Conservation (phyloP, 2,888 invertebrate genomes). For the Cheilosia impressa region DNA sequence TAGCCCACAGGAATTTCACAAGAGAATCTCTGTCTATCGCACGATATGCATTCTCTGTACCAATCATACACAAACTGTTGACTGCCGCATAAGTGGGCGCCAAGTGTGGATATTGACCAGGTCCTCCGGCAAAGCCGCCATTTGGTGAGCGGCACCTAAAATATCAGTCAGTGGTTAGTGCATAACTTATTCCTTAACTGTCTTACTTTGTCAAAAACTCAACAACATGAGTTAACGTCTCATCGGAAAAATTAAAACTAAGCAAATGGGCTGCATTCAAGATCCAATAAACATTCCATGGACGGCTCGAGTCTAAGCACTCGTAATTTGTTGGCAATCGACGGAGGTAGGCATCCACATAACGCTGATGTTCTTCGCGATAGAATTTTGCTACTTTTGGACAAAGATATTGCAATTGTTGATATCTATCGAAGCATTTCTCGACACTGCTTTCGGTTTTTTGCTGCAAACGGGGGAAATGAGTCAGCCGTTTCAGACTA, state of each 20-base stretch:
- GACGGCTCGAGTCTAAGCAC: conserved; percentile 96
- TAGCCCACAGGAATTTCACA: conserved; percentile 90
- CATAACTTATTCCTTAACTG: background rate
- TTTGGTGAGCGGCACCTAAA: conserved; percentile 81
- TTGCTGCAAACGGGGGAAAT: conserved; percentile 81
- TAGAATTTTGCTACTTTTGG: conserved; percentile 86
- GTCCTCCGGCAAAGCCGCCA: conserved; percentile 98
- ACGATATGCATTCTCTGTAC: conserved; percentile 92
- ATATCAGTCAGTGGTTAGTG: background rate
- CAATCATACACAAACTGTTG: conserved; percentile 95
- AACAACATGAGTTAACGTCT: conserved; percentile 85
- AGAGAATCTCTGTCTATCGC: conserved; percentile 91
- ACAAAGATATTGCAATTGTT: conserved; percentile 84
- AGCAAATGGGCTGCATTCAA: conserved; percentile 94
- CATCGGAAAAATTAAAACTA: conserved; percentile 86
- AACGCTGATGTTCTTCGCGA: conserved; percentile 87
- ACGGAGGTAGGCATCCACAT: conserved; percentile 88
- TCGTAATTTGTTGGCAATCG: conserved; percentile 89
- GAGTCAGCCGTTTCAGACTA: conserved; percentile 19
- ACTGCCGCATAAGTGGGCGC: conserved; percentile 99
- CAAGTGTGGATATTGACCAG: conserved; percentile 95
- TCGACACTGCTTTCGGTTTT: conserved; percentile 86
- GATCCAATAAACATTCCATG: conserved; percentile 99
- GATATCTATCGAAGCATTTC: conserved; percentile 84
- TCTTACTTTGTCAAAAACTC: conserved; percentile 86